Evolutionary conservation across 2,797 vertebrate species (phyloP).

Genomic region (Vultur gryphus): DNA sequence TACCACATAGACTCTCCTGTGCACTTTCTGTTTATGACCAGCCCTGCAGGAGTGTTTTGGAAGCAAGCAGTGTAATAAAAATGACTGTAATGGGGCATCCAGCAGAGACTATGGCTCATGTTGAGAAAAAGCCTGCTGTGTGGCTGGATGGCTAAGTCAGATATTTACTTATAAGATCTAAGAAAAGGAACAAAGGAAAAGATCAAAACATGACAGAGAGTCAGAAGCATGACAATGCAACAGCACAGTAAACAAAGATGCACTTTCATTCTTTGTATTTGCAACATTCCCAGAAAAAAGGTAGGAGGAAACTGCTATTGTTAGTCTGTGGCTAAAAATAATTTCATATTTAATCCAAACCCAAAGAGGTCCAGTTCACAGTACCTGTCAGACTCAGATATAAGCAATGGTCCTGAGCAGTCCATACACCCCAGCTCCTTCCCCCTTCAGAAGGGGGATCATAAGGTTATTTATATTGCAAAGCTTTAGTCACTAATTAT

Average conservation of each 20-base stretch:
- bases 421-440: neutral
- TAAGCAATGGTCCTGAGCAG: neutral
- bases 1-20: neutral
- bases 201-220: neutral
- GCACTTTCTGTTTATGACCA: neutral
- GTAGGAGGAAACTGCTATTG: neutral
- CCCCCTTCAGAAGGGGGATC: neutral
- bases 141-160: neutral
- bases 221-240: neutral
- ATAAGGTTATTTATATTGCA: neutral
- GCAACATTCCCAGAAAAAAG: neutral
- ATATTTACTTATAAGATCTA: neutral
- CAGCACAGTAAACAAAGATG: neutral
- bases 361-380: neutral
- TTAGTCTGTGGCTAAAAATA: neutral
- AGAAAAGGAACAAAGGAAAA: neutral
- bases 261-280: neutral
- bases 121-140: neutral
- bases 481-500: neutral
- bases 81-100: neutral
- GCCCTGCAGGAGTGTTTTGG: neutral
- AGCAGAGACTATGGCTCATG: neutral
- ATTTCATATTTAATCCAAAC: neutral
- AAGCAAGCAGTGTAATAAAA: neutral
- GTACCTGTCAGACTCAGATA: neutral